Base-by-base conservation (phyloP, 2,113 vertebrate genomes). In the Turdus rufiventris region DNA sequence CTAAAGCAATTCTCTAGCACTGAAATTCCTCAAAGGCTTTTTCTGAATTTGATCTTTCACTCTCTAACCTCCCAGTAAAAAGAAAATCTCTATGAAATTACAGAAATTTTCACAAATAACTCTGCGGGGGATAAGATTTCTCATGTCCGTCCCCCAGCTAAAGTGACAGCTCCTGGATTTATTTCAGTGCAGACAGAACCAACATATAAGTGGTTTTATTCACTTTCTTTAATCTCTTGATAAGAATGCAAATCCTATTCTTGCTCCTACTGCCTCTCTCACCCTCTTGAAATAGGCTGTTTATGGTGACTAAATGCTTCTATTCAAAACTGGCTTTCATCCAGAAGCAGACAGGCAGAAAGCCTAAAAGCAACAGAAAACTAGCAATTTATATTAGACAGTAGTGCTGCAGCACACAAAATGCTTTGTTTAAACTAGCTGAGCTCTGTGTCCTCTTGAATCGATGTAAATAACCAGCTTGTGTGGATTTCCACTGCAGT, bases 221-320 rank as follows among this genome's bases (percentile, higher is more conserved):
- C 50, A 25, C 36, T 61, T 85, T 63, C 82, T 87, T 29, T 2
- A 77, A 93, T 83, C 73, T 90, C 75, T 82, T 91, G 65, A 83
- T 94, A 93, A 86, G 93, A 82, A 96, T 93, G 86, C 76, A 95
- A 79, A 92, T 94, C 60, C 66, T 45, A 88, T 94, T 93, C 68
- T 87, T 82, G 60, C 68, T 94, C 54, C n/a, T 6, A 28, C 58
- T 63, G 78, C 75, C 47, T 84, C 53, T 72, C 50, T 81, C 62
- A 71, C 33, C 58, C 88, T 74, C 53, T 93, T 85, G 84, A 80
- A 96, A 65, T 77, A 87, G 71, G 63, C 72, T 87, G 93, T 77
- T 95, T 85, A 79, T 80, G 72, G 84, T 85, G 70, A 75, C 77
- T 93, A 95, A 93, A 94, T 75, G 82, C 72, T 91, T 86, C 88